A percentile compares a stretch with the other conserved stretches of the same genome.
phyloP scores from a whole-genome alignment of 2,113 vertebrate species.

The Barnardius zonarius region DNA sequence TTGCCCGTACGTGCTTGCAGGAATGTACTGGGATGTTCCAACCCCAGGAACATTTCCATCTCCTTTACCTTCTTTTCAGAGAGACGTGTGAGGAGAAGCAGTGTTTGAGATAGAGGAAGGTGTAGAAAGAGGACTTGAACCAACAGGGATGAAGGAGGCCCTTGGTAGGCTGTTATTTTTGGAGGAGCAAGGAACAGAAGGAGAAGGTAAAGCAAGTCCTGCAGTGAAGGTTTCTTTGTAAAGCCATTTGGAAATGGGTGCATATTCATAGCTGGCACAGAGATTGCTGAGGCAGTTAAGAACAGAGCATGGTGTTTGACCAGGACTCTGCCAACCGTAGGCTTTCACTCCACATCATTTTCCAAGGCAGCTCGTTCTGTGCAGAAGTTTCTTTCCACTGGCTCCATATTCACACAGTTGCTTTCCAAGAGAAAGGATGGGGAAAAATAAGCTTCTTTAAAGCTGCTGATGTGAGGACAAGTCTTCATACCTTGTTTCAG shows the following conservation, averaged over 20 bases:
- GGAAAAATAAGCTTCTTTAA: not conserved
- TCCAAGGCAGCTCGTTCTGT: fast-evolving
- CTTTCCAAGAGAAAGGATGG: not conserved
- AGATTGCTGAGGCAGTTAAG: not conserved
- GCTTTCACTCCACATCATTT: not conserved
- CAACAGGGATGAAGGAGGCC: not conserved
- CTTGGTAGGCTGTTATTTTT: not conserved
- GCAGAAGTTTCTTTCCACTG: not conserved
- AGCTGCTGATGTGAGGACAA: not conserved
- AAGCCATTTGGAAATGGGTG: not conserved
- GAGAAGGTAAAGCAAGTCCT: not conserved
- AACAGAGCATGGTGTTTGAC: not conserved
- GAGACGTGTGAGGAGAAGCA: fast-evolving
- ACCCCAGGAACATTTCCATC: not conserved
- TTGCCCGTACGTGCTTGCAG: fast-evolving
- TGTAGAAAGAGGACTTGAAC: not conserved
- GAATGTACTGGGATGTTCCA: not conserved
- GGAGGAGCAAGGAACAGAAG: not conserved
- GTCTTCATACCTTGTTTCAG: not conserved
- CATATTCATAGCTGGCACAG: not conserved
- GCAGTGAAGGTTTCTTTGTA: not conserved
- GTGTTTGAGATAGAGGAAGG: not conserved
- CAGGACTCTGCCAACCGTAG: not conserved
- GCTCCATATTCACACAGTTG: not conserved
- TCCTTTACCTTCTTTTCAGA: not conserved